Evolutionary conservation across 2,888 invertebrate genomes (phyloP).

Genomic region (Bombylius discolor): DNA sequence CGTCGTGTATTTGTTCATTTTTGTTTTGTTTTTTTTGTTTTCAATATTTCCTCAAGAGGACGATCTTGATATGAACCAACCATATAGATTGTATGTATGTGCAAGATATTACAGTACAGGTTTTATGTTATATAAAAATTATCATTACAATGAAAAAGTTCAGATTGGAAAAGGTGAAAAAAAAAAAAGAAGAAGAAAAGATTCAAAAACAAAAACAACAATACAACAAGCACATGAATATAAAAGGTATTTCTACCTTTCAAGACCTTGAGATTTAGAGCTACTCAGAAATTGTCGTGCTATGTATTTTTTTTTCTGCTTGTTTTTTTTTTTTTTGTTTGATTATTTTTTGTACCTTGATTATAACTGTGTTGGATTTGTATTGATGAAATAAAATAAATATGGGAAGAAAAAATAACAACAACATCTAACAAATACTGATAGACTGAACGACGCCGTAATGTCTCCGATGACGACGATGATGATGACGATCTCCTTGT

Average conservation of each 20-base stretch:
- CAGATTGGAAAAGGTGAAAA: neutral
- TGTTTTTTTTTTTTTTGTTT: neutral
- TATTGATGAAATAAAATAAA: neutral
- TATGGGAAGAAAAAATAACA: neutral
- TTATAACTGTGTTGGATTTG: too few relatives aligned
- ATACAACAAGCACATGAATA: neutral
- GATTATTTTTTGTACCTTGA: too few relatives aligned
- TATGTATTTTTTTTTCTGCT: neutral
- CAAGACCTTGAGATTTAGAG: neutral
- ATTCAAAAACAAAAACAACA: neutral
- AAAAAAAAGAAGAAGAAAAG: neutral
- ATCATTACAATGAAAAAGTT: too few relatives aligned
- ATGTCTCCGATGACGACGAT: neutral
- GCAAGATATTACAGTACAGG: too few relatives aligned
- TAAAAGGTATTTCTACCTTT: neutral
- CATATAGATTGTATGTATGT: neutral
- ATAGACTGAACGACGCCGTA: constrained; percentile 1
- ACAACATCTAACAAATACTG: neutral
- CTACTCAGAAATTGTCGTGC: neutral
- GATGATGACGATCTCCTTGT: neutral
- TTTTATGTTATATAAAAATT: too few relatives aligned
- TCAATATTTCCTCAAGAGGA: neutral
- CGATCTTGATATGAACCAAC: neutral
- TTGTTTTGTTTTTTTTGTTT: neutral
- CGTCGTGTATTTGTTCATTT: neutral